Percentiles rank a stretch among this genome's conserved stretches.
Conservation (phyloP, 1,140 invertebrate genomes). For the Battus philenor region DNA sequence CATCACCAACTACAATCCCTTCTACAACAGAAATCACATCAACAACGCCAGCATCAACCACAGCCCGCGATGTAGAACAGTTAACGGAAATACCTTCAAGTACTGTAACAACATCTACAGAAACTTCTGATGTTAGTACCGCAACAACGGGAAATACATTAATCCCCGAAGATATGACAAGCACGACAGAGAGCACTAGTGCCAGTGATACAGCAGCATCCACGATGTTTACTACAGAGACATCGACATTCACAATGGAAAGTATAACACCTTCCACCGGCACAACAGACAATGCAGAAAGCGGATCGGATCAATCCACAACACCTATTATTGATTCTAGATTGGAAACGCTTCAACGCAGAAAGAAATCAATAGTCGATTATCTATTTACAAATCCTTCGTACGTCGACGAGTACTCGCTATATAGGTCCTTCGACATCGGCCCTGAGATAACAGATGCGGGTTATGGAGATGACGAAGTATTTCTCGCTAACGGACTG, state of each 20-base stretch:
- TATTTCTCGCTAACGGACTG: conserved; percentile 65
- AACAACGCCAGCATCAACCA: conserved; percentile 22
- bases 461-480: conserved; percentile 34
- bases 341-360: conserved; percentile 50
- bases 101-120: conserved; percentile 21
- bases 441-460: conserved; percentile 31
- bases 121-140: conserved; percentile 7
- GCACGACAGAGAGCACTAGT: not conserved
- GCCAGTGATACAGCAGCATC: conserved; percentile 1
- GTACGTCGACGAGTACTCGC: conserved; percentile 48
- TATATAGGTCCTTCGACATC: conserved; percentile 56
- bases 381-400: conserved; percentile 57
- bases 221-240: conserved; percentile 17
- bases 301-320: conserved; percentile 4
- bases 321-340: conserved; percentile 34
- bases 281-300: conserved; percentile 2
- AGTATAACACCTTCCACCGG: conserved; percentile 9
- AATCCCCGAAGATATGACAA: too few relatives aligned
- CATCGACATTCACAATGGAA: conserved; percentile 6
- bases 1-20: conserved; percentile 17
- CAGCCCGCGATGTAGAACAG: conserved; percentile 20
- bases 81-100: too few relatives aligned
- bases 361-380: conserved; percentile 63
- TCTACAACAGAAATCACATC: not conserved
- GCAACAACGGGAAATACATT: conserved; percentile 8